phyloP scores from a whole-genome alignment of 2,888 invertebrate genomes.

The Thereva unica region DNA sequence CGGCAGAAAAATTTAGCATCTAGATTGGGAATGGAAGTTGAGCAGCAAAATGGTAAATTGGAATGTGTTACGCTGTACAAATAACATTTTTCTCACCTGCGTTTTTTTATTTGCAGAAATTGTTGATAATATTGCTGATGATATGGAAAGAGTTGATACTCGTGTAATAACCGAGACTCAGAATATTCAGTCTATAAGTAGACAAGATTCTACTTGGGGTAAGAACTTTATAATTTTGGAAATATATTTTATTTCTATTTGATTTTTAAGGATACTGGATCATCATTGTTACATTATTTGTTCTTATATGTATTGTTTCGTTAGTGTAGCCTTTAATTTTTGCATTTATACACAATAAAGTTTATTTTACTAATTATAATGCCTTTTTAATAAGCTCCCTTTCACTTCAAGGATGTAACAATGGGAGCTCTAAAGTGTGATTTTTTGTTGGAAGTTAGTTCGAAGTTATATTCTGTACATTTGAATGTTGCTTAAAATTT shows the following conservation, averaged over 20 bases:
- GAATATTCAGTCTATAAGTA: constrained; percentile 66
- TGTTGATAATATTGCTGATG: constrained; percentile 74
- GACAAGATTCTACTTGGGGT: constrained; percentile 74
- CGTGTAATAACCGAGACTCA: constrained; percentile 69
- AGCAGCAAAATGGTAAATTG: constrained; percentile 73
- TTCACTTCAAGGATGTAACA: no score
- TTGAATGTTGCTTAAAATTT: no score
- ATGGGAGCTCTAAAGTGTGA: no score
- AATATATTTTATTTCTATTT: constrained; percentile 10
- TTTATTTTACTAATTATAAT: no score
- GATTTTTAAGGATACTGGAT: constrained; percentile 68
- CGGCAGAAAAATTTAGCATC: constrained; percentile 77
- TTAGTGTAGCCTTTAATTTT: constrained; percentile 47
- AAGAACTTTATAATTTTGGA: constrained; percentile 42
- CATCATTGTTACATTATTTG: constrained; percentile 69
- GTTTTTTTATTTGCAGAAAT: constrained; percentile 63
- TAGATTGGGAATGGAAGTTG: constrained; percentile 75
- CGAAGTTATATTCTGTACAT: no score
- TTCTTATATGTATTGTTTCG: constrained; percentile 67
- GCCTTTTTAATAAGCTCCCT: no score
- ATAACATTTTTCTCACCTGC: constrained; percentile 26
- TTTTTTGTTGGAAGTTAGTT: no score
- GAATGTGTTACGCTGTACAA: not conserved
- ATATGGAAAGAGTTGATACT: constrained; percentile 72
- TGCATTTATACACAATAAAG: constrained; percentile 6